Base-by-base conservation (phyloP, 2,888 invertebrate species). In the Kryphioiulus occultus region DNA sequence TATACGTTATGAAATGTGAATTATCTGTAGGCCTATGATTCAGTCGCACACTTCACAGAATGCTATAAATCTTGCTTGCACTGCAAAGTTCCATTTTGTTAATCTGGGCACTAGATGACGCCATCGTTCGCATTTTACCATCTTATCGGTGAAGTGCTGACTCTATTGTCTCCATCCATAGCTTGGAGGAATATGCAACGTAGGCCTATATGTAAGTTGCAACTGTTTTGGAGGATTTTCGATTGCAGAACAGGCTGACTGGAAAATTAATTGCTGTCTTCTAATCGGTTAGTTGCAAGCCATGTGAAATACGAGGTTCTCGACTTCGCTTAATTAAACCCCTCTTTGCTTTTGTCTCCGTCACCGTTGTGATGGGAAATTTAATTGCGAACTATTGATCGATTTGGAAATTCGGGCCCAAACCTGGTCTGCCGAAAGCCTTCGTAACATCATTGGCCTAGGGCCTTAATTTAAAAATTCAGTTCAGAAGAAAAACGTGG, bases 321-420 rank as follows among this genome's bases (percentile, higher is more conserved):
- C 68, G 12, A 26, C 68, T 22, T 68, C 26, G 26, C 26, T 68
- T 68, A 68, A 68, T 68, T 68, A 68, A 68, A 68, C 22, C 22
- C 26, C 22, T 9, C n/a, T 68, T 68, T 59, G 68, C 68, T 68
- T 26, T 68, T 68, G 68, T 68, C 68, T n/a, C 26, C 10, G 2
- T 68, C 68, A 10, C 22, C 12, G 26, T 68, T 26, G 68, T 68
- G n/a, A 68, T 12, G 68, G n/a, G 68, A 68, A 68, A 68, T 26
- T 68, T 22, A 68, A 68, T 68, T 68, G 68, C 68, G 10, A 68
- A 68, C 68, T 68, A 68, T 68, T 68, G 68, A 68, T 68, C 68
- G 68, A 26, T 22, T 68, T 68, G 10, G 22, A 1, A 68, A 26
- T 26, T 68, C 26, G 22, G 22, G 68, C 26, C 26, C 68, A 68